Evolutionary conservation across 1,140 invertebrate species (phyloP), one percentile per base, ranked within the genome.

Genomic region (Micrasema longulum): DNA sequence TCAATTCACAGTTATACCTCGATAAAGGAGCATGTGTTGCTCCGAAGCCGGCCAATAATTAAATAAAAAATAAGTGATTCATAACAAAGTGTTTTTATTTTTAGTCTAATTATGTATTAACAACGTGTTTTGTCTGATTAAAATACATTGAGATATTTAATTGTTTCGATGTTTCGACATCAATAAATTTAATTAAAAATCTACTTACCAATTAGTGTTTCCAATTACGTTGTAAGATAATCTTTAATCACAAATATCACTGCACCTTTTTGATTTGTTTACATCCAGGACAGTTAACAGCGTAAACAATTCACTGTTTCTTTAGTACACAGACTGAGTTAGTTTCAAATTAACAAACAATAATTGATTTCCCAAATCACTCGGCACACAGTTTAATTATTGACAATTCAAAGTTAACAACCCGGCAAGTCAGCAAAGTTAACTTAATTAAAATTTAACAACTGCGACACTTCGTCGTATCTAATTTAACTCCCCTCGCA

Each of bases 361-460:
- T 31, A 31, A 7, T 31, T 31, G 26, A 31, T 31, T 31, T 4
- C 26, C 26, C 7, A 31, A 31, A 31, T 31, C n/a, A 22, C 23
- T 53, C 6, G 23, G 41, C 41, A 45, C 41, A 5, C 41, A 12
- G 41, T 16, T 16, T 16, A 11, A 45, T n/a, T n/a, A n/a, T 45
- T 2, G 41, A 45, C 3, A 11, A 16, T 7, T 45, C 12, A 45
- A n/a, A 10, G n/a, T 16, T 16, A 43, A 11, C n/a, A 43, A 11
- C n/a, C 1, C n/a, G 43, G 41, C 4, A 43, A n/a, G n/a, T n/a
- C n/a, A n/a, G n/a, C 52, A 26, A 35, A 31, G 23, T 23, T 5
- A 38, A 22, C 36, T 41, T 22, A 60, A 60, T 60, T 60, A 60
- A 60, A 41, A 60, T 60, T 22, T 16, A 60, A 60, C 50, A 22